phyloP scores from a whole-genome alignment of 1,140 invertebrate genomes.

The Conus ventricosus region DNA sequence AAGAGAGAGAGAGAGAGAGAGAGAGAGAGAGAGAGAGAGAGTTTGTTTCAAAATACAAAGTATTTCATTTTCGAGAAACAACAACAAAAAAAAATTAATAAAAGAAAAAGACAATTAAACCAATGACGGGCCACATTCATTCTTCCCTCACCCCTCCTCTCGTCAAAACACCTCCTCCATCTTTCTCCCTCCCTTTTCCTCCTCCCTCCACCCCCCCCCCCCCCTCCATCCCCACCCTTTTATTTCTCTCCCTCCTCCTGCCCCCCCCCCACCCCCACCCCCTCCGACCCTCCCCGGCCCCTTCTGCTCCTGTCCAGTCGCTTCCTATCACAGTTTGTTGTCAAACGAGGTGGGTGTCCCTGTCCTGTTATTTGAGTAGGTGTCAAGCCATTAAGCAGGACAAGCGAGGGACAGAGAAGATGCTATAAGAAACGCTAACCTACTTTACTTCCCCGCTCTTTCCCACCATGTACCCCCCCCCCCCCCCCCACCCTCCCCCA shows the following conservation, averaged over 20 bases:
- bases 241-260: background rate
- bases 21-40: too few species aligned
- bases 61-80: too few species aligned
- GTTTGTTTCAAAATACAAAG: too few species aligned
- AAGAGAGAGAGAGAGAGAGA: too few species aligned
- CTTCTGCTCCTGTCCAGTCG: background rate
- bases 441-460: background rate
- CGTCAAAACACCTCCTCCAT: background rate
- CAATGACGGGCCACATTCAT: too few species aligned
- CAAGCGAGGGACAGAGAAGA: background rate
- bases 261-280: background rate
- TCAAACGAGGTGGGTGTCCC: background rate
- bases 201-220: background rate
- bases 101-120: too few species aligned
- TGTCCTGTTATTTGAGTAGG: background rate
- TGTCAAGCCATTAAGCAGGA: background rate
- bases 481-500: background rate
- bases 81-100: too few species aligned
- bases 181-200: background rate
- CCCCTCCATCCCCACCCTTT: background rate
- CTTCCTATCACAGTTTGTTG: background rate
- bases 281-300: background rate
- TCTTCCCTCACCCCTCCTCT: too few species aligned
- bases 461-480: background rate
- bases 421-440: background rate